Conservation (phyloP, 35 echinoderm and acorn worm species). For the Apostichopus californicus region DNA sequence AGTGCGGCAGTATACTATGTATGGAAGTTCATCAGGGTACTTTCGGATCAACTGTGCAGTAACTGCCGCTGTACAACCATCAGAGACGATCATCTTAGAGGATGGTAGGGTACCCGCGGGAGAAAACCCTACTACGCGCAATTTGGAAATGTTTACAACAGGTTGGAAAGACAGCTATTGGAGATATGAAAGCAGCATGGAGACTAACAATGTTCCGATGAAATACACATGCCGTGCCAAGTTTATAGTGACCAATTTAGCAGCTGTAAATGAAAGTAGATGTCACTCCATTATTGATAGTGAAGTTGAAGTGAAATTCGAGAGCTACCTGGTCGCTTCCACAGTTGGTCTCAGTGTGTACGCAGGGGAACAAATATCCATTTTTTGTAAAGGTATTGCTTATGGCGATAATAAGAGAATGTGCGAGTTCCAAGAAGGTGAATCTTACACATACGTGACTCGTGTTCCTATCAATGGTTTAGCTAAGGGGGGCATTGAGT, state of each 20-base stretch:
- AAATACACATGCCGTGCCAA: background rate
- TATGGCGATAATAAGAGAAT: background rate
- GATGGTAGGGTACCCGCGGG: background rate
- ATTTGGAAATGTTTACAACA: background rate
- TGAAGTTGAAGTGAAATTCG: background rate
- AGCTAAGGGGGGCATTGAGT: no score
- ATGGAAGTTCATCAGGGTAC: background rate
- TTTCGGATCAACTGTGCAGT: background rate
- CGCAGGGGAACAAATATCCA: background rate
- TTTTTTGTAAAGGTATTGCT: background rate
- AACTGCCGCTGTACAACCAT: background rate
- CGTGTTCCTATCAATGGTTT: background rate
- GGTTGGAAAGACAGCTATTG: background rate
- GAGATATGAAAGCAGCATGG: background rate
- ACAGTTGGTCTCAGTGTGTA: background rate
- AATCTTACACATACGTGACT: no score
- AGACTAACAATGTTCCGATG: background rate
- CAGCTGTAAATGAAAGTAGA: background rate
- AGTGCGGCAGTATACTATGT: background rate
- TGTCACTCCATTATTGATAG: background rate
- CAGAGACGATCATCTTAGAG: background rate
- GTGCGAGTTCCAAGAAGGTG: background rate
- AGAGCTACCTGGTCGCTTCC: background rate
- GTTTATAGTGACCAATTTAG: background rate
- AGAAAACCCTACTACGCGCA: background rate